Conservation (phyloP, 2,113 vertebrate species). For the Amblyornis subalaris region DNA sequence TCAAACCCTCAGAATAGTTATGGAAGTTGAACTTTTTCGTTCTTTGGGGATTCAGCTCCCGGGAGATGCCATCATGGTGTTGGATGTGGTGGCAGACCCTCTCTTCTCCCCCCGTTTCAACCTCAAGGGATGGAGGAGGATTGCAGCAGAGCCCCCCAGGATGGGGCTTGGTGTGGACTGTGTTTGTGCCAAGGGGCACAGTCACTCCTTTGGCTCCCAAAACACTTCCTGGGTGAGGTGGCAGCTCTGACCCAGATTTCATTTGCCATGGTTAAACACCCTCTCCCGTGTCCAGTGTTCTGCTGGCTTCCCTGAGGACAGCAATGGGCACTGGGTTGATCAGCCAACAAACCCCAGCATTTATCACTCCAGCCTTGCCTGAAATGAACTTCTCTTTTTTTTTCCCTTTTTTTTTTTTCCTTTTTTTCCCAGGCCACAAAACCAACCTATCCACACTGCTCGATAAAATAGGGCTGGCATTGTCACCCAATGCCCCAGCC, state of each 20-base stretch:
- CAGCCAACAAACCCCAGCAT: neutral
- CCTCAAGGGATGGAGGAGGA: neutral
- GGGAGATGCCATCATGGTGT: neutral
- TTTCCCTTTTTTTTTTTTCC: neutral
- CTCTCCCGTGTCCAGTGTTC: accelerated
- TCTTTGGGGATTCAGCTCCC: neutral
- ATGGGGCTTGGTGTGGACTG: accelerated
- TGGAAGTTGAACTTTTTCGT: neutral
- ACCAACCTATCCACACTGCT: neutral
- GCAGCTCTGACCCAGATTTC: neutral
- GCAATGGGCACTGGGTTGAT: accelerated
- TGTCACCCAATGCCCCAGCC: neutral
- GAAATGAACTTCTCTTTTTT: neutral
- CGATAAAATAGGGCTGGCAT: neutral
- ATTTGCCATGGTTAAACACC: neutral
- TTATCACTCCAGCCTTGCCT: neutral
- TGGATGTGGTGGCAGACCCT: neutral
- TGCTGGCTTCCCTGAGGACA: neutral
- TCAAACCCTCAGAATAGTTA: neutral
- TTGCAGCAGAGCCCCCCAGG: accelerated
- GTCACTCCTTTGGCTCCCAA: neutral
- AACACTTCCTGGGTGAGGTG: accelerated
- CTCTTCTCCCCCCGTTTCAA: neutral
- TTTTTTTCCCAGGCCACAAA: neutral
- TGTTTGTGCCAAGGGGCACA: neutral